A percentile compares a stretch with the other conserved stretches of the same genome.
Conservation (phyloP, 2,888 invertebrate genomes). For the Geophilus truncorum region DNA sequence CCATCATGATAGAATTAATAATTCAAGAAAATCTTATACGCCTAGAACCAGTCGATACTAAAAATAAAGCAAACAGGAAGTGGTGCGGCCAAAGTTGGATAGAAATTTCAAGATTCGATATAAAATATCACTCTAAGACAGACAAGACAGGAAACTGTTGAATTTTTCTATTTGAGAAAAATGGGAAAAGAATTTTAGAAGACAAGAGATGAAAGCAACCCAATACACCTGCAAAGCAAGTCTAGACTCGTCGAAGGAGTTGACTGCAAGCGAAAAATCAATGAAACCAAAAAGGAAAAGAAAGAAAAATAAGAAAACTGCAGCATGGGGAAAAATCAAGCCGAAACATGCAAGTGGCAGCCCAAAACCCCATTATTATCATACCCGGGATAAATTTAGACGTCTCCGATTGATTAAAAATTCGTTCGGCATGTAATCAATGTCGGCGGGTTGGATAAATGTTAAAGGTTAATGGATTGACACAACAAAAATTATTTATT, state of each 20-base stretch:
- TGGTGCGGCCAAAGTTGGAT: not conserved
- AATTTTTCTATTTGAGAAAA: not conserved
- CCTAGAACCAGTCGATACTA: not conserved
- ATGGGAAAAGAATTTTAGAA: not conserved
- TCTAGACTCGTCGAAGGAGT: slow-evolving; percentile 4
- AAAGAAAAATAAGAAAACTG: not conserved
- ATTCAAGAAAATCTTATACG: not conserved
- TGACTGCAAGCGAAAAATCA: not conserved
- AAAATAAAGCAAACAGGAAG: not conserved
- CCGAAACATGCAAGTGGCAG: not conserved
- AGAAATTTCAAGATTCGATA: not conserved
- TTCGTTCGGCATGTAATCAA: not conserved
- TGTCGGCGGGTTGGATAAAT: not conserved
- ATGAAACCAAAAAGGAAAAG: not conserved
- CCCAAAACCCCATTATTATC: not conserved
- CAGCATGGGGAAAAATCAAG: not conserved
- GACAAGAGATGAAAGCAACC: not conserved
- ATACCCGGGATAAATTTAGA: not conserved
- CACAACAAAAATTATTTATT: not conserved
- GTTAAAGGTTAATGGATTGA: not conserved
- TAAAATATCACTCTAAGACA: not conserved
- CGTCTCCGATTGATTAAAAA: not conserved
- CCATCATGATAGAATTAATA: not conserved
- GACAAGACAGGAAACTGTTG: not conserved
- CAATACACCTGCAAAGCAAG: not conserved